Conservation (phyloP, 1,140 invertebrate genomes). For the Anoplolepis gracilipes region DNA sequence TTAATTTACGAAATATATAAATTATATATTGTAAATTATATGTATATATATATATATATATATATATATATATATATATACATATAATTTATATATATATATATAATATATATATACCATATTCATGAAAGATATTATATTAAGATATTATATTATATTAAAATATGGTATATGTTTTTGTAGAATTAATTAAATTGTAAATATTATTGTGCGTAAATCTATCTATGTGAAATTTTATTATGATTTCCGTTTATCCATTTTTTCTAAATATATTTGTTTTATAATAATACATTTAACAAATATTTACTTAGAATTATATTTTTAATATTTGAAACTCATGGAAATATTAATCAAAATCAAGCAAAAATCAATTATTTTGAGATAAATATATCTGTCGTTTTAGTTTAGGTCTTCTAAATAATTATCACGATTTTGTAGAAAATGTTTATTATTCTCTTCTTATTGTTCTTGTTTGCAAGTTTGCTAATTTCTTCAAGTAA, state of each 20-base stretch:
- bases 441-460: neutral
- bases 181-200: conserved; percentile 3
- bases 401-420: too few relatives aligned
- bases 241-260: neutral
- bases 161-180: neutral
- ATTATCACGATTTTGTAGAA: neutral
- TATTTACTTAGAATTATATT: neutral
- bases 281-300: neutral
- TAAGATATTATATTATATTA: too few relatives aligned
- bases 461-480: neutral
- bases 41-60: too few relatives aligned
- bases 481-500: conserved; percentile 1
- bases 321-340: neutral
- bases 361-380: neutral
- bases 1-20: too few relatives aligned
- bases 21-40: neutral
- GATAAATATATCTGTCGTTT: neutral
- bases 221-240: neutral
- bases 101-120: too few relatives aligned
- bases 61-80: too few relatives aligned
- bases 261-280: neutral
- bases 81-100: too few relatives aligned
- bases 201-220: neutral
- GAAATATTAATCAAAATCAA: neutral
- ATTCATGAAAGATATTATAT: too few relatives aligned